Evolutionary conservation across 2,888 invertebrate genomes (phyloP), one percentile per base, ranked within the genome.

Genomic region (Cerastoderma edule): DNA sequence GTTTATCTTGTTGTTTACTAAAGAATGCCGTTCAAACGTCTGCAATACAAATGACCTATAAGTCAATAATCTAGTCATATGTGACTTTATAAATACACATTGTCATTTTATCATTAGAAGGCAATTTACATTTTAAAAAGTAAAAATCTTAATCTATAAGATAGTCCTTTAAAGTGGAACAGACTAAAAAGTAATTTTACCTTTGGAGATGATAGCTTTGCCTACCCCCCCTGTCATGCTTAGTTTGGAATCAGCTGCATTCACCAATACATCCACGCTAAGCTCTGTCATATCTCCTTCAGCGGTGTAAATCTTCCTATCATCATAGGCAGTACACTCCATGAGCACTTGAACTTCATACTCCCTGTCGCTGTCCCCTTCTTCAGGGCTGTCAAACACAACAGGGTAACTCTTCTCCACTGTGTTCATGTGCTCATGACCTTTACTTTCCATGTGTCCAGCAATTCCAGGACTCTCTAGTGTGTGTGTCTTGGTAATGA

Each of bases 271-370:
- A 67, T 78, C 73, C 6, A 72, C 76, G 2, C 19, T 28, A 5
- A 77, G 24, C 16, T 76, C 76, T 6, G 80, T 73, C 73, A 80
- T 76, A 33, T 80, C 75, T n/a, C 80, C 80, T 39, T 67, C 60
- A 1, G 50, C 67, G 6, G 64, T 66, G 32, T 54, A 71, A 16
- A 80, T 65, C n/a, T 50, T 73, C n/a, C 73, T 63, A 13, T 50
- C 50, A 19, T 67, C 67, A 67, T 67, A 70, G 6, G 48, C 32
- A 8, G 33, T 46, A 33, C 69, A 60, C 2, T 27, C 32, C 75
- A 65, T 53, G 39, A 44, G 64, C 16, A 33, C 33, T 48, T 19
- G 46, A 39, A 4, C 72, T 56, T 35, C 8, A 24, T 24, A 30
- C 48, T 10, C 35, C 13, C 24, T 67, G 67, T 6, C 28, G 2